Evolutionary conservation across 2,113 vertebrate species (phyloP).

Genomic region (Accipiter virgatus): DNA sequence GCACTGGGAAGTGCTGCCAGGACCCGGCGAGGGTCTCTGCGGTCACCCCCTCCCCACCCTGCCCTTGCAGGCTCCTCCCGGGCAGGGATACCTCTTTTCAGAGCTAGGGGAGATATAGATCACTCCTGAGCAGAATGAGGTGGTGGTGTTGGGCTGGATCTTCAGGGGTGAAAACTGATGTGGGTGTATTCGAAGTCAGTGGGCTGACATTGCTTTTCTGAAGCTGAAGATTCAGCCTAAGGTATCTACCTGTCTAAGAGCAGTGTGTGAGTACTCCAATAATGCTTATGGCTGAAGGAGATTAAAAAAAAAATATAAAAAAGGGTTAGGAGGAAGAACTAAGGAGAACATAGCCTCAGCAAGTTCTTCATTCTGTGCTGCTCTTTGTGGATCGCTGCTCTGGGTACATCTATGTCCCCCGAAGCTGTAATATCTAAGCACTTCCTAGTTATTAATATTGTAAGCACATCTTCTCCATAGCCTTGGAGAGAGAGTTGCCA

Average conservation of each 20-base stretch:
- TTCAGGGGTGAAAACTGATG: rapidly evolving
- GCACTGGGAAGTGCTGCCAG: not conserved
- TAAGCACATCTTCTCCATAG: not conserved
- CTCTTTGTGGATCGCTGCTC: not conserved
- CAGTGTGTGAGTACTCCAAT: not conserved
- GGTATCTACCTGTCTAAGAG: not conserved
- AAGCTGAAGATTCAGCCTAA: not conserved
- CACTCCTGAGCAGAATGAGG: not conserved
- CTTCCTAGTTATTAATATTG: not conserved
- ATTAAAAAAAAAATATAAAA: not conserved
- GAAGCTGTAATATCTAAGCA: not conserved
- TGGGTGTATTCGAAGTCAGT: not conserved
- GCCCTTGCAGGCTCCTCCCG: not conserved
- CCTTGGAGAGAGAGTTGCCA: not conserved
- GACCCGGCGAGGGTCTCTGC: rapidly evolving
- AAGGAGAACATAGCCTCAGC: not conserved
- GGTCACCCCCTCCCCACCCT: not conserved
- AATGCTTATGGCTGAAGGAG: not conserved
- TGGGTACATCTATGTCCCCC: not conserved
- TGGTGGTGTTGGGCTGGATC: not conserved
- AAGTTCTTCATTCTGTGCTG: not conserved
- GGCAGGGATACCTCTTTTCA: not conserved
- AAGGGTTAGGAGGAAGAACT: not conserved
- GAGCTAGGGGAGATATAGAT: not conserved
- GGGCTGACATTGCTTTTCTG: not conserved